A percentile compares a stretch with the other conserved stretches of the same genome.
Conservation (phyloP, 2,888 invertebrate species). For the Coelopa pilipes region DNA sequence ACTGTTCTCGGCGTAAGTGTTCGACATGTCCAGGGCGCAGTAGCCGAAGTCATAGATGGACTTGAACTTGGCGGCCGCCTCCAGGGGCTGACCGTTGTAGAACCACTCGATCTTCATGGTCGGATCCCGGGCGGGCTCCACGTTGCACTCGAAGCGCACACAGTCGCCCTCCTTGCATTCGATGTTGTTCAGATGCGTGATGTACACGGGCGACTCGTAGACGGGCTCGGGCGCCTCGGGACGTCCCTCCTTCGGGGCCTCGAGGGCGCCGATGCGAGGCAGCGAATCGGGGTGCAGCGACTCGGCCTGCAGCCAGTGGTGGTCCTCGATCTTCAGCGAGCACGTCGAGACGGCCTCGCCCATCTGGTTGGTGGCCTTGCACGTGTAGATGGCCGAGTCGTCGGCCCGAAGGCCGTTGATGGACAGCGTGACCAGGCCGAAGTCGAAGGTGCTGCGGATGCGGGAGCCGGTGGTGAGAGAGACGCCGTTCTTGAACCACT, state of each 20-base stretch:
- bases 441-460: conserved; percentile 94
- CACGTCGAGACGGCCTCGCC: conserved; percentile 96
- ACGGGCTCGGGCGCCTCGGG: conserved; percentile 79
- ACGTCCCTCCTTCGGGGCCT: conserved; percentile 78
- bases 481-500: conserved; percentile 94
- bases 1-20: conserved; percentile 90
- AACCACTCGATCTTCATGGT: conserved; percentile 95
- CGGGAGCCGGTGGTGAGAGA: conserved; percentile 88
- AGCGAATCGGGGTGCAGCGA: conserved; percentile 90
- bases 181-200: conserved; percentile 90
- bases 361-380: conserved; percentile 90
- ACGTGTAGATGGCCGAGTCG: conserved; percentile 95
- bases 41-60: conserved; percentile 96
- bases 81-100: conserved; percentile 89
- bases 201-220: conserved; percentile 88
- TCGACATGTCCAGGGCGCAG: conserved; percentile 88
- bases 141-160: conserved; percentile 90
- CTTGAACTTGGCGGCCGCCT: conserved; percentile 89
- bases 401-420: conserved; percentile 87
- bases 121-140: conserved; percentile 91
- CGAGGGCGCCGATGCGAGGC: conserved; percentile 85
- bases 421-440: conserved; percentile 93
- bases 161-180: conserved; percentile 88
- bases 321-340: conserved; percentile 87
- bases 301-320: conserved; percentile 87